Percentiles rank a stretch among this genome's conserved stretches.
Evolutionary conservation across 1,140 invertebrate genomes (phyloP).

Genomic region (Nixonia krombeini): DNA sequence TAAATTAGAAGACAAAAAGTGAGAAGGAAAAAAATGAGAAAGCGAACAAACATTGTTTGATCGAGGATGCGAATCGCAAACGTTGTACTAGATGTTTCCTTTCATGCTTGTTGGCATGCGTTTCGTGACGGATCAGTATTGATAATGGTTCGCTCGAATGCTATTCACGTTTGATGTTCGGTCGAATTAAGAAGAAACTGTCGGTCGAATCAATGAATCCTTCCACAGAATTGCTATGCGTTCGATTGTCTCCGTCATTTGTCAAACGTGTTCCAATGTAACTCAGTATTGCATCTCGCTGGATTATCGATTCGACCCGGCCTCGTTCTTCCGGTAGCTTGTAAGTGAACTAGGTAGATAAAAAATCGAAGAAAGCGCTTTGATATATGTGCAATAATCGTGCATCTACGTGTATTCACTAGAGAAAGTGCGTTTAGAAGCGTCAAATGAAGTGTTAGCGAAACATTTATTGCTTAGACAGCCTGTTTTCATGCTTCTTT

Average conservation of each 20-base stretch:
- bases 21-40: conserved; percentile 11
- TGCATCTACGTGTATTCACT: background rate
- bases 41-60: conserved; percentile 47
- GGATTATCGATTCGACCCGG: background rate
- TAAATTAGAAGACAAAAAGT: conserved; percentile 36
- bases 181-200: too few relatives aligned
- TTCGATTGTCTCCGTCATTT: too few relatives aligned
- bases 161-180: background rate
- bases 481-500: background rate
- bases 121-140: too few relatives aligned
- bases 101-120: conserved; percentile 19
- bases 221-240: background rate
- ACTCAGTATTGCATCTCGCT: too few relatives aligned
- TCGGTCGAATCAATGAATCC: background rate
- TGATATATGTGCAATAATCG: conserved; percentile 27
- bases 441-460: conserved; percentile 1
- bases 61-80: conserved; percentile 43
- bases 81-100: conserved; percentile 12
- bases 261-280: too few relatives aligned
- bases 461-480: background rate
- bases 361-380: conserved; percentile 15
- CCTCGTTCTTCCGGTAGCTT: background rate
- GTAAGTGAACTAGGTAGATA: conserved; percentile 5
- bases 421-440: too few relatives aligned
- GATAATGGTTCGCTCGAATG: too few relatives aligned